These are phyloP conservation scores for Drosophila mettleri DNA, from an alignment of 2,888 invertebrate species.

Conservation along the genomic window DNA sequence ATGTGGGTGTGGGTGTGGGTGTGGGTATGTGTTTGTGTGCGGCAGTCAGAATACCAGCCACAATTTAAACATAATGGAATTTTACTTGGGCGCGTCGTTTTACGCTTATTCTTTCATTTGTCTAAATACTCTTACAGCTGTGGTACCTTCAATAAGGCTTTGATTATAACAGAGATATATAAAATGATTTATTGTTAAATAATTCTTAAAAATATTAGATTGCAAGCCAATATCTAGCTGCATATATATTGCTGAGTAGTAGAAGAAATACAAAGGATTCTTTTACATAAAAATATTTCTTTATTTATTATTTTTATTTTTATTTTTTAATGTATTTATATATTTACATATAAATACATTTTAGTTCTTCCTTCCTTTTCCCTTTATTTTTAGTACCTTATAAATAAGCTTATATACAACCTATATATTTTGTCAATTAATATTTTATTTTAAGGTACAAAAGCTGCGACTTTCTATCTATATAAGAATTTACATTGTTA, in stretches of 20 bases:
- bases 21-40: constrained; percentile 3
- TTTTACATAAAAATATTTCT: too few species aligned
- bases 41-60: constrained; percentile 50
- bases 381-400: neutral
- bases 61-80: constrained; percentile 71
- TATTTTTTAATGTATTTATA: too few species aligned
- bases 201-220: too few species aligned
- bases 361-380: neutral
- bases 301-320: too few species aligned
- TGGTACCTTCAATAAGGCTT: neutral
- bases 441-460: constrained; percentile 5
- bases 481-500: neutral
- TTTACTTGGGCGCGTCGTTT: constrained; percentile 60
- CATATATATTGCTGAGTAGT: too few species aligned
- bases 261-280: too few species aligned
- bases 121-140: constrained; percentile 21
- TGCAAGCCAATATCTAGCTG: too few species aligned
- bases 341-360: too few species aligned
- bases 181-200: neutral
- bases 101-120: constrained; percentile 41
- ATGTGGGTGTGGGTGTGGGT: constrained; percentile 1
- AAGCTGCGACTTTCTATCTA: neutral
- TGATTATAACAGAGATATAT: neutral
- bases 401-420: neutral
- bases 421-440: neutral